phyloP scores from a whole-genome alignment of 2,888 invertebrate genomes.

The Leuctra nigra region DNA sequence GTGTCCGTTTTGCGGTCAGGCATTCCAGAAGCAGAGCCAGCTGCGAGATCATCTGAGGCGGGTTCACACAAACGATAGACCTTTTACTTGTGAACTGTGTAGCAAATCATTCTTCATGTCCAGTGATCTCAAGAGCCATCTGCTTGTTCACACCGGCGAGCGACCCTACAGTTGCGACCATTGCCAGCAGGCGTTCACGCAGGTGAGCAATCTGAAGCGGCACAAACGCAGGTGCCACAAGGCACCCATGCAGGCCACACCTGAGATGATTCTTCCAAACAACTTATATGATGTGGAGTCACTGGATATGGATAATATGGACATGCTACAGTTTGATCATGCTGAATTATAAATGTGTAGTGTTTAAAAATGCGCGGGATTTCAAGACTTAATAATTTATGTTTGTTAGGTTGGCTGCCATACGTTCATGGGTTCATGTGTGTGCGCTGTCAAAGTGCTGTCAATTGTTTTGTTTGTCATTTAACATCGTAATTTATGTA shows the following conservation, averaged over 20 bases:
- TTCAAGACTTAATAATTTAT: too few species aligned
- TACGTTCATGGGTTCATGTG: too few species aligned
- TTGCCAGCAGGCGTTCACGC: slow-evolving; percentile 31
- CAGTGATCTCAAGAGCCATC: slow-evolving; percentile 32
- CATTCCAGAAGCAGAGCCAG: slow-evolving; percentile 31
- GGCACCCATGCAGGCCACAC: neutral
- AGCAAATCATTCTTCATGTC: slow-evolving; percentile 31
- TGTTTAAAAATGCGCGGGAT: too few species aligned
- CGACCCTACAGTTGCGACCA: slow-evolving; percentile 30
- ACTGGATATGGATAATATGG: neutral
- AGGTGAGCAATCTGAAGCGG: slow-evolving; percentile 23
- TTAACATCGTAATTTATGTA: neutral
- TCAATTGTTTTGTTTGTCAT: neutral
- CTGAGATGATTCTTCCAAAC: neutral
- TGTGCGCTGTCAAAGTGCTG: too few species aligned
- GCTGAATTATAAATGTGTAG: too few species aligned
- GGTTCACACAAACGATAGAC: slow-evolving; percentile 32
- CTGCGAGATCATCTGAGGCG: slow-evolving; percentile 29
- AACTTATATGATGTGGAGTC: neutral
- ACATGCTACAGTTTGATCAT: neutral
- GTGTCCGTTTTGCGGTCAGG: slow-evolving; percentile 29
- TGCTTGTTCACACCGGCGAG: slow-evolving; percentile 33
- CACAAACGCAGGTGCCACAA: slow-evolving; percentile 5
- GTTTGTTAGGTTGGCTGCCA: too few species aligned
- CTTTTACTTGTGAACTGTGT: slow-evolving; percentile 32